These are phyloP conservation scores for Nowickia ferox DNA, from an alignment of 2,888 invertebrate species.

Conservation along the genomic window DNA sequence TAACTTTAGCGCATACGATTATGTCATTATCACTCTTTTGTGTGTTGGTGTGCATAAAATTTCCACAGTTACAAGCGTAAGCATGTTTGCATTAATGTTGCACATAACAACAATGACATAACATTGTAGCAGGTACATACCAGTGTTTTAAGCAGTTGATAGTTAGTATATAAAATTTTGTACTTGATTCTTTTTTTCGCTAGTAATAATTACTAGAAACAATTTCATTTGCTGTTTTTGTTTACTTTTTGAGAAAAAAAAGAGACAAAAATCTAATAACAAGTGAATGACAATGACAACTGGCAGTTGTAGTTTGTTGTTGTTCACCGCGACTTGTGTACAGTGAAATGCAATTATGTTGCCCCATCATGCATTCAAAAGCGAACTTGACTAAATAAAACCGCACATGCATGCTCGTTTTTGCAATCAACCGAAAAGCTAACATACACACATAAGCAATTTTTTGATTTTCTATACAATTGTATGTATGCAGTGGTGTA, in stretches of 20 bases:
- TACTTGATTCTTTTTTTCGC: conserved; percentile 23
- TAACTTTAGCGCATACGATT: conserved; percentile 37
- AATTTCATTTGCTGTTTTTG: conserved; percentile 15
- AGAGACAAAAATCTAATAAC: conserved; percentile 25
- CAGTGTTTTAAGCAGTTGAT: not conserved
- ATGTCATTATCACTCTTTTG: not conserved
- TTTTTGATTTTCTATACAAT: conserved; percentile 14
- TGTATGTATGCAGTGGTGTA: not conserved
- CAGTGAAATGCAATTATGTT: conserved; percentile 52
- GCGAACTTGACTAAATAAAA: conserved; percentile 42
- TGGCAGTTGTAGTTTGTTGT: not conserved
- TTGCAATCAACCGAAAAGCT: conserved; percentile 44
- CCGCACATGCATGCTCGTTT: conserved; percentile 21
- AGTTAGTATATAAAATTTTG: conserved; percentile 60
- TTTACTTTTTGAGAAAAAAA: not conserved
- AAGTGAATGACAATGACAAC: conserved; percentile 49
- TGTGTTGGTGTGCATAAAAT: not conserved
- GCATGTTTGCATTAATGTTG: not conserved
- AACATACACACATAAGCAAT: conserved; percentile 24
- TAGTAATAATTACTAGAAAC: conserved; percentile 58
- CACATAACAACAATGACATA: not conserved
- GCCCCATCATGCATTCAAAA: conserved; percentile 41
- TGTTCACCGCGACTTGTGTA: conserved; percentile 40
- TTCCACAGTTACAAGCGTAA: not conserved
- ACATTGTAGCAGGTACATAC: not conserved